Evolutionary conservation across 2,888 invertebrate species (phyloP).

Genomic region (Drosophila melanosoma): DNA sequence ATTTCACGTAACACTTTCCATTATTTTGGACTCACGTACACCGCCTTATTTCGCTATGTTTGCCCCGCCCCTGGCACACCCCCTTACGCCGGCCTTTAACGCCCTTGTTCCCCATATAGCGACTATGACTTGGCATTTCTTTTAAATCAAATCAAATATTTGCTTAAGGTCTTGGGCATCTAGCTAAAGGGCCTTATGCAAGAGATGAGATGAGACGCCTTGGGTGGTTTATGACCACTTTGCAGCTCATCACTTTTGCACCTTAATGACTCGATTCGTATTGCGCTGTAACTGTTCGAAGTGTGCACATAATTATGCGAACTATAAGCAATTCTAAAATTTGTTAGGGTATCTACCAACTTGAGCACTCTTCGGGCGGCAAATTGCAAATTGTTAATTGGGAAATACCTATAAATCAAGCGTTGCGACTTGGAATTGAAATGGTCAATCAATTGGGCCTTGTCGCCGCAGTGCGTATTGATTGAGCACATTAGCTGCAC

Average conservation of each 20-base stretch:
- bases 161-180: constrained; percentile 51
- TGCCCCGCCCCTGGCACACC: constrained; percentile 3
- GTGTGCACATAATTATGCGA: neutral
- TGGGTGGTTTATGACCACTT: constrained; percentile 67
- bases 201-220: constrained; percentile 47
- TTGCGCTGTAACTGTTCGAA: constrained; percentile 1
- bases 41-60: constrained; percentile 20
- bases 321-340: neutral
- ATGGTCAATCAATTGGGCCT: constrained; percentile 26
- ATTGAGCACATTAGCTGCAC: constrained; percentile 49
- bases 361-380: constrained; percentile 4
- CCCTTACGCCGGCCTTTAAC: neutral
- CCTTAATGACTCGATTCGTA: neutral
- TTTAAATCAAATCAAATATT: constrained; percentile 78
- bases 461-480: constrained; percentile 30
- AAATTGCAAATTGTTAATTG: constrained; percentile 35
- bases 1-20: constrained; percentile 75
- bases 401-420: constrained; percentile 8
- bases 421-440: constrained; percentile 55
- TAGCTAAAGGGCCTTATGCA: constrained; percentile 64
- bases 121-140: constrained; percentile 70
- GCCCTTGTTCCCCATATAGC: neutral
- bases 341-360: neutral
- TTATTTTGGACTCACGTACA: constrained; percentile 65
- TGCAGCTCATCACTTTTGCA: constrained; percentile 12